Percentiles rank a stretch among this genome's conserved stretches.
These are phyloP conservation scores for Neoniphon sammara DNA, from an alignment of 2,797 vertebrate species.

Conservation along the genomic window DNA sequence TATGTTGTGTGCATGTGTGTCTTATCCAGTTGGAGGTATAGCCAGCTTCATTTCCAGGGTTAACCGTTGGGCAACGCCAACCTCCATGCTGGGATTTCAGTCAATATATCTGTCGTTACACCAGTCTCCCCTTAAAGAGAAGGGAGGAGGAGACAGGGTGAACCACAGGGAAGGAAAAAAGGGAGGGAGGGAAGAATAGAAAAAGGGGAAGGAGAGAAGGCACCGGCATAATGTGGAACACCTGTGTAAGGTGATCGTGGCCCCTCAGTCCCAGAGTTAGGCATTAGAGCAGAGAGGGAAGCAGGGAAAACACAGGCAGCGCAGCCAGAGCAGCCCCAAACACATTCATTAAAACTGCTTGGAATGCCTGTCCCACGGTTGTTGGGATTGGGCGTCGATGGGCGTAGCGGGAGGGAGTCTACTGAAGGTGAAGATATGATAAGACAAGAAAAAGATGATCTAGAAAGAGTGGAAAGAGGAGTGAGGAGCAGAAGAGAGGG, in stretches of 20 bases:
- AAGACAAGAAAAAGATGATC: conserved; percentile 29
- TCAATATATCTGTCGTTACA: conserved; percentile 52
- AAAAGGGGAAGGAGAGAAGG: conserved; percentile 12
- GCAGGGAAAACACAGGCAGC: conserved; percentile 62
- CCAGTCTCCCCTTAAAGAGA: conserved; percentile 36
- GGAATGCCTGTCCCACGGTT: conserved; percentile 20
- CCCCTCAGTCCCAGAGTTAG: conserved; percentile 49
- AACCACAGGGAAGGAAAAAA: conserved; percentile 27
- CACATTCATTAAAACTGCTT: conserved; percentile 64
- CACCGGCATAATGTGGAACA: conserved; percentile 77
- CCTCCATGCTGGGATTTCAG: not conserved
- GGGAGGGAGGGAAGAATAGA: not conserved
- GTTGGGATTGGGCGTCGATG: conserved; percentile 36
- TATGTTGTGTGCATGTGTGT: conserved; percentile 28
- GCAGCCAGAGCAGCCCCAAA: conserved; percentile 58
- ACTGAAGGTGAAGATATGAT: conserved; percentile 41
- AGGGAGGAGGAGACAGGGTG: conserved; percentile 47
- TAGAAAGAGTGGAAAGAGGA: conserved; percentile 10
- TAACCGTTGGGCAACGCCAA: not conserved
- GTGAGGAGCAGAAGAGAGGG: not conserved
- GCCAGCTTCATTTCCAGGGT: conserved; percentile 10
- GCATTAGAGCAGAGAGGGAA: conserved; percentile 50
- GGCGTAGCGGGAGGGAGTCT: conserved; percentile 36
- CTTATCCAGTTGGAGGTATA: conserved; percentile 1
- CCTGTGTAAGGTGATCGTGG: conserved; percentile 78